Conservation (phyloP, 35 echinoderm and acorn worm species). For the Antedon bifida region DNA sequence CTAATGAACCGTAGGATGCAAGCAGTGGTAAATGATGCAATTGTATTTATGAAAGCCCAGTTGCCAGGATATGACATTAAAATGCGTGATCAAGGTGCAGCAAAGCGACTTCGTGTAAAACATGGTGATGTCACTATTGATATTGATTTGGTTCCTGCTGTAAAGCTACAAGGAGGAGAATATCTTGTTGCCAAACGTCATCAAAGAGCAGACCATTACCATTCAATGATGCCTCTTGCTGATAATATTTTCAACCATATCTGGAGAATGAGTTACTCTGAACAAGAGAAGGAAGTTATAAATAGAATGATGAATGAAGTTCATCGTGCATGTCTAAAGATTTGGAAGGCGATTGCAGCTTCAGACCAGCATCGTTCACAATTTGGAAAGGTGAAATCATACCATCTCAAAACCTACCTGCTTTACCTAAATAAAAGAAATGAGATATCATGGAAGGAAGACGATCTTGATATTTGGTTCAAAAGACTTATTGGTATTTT, state of each 20-base stretch:
- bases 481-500: not conserved
- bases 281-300: not conserved
- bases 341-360: not conserved
- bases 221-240: not conserved
- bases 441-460: not conserved
- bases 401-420: not conserved
- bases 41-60: not conserved
- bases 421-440: not conserved
- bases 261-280: not conserved
- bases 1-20: not conserved
- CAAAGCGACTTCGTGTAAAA: not conserved
- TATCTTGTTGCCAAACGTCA: not conserved
- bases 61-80: not conserved
- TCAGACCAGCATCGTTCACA: not conserved
- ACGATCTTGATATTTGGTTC: not conserved
- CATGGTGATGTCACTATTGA: not conserved
- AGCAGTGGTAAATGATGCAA: not conserved
- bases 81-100: not conserved
- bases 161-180: not conserved
- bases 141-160: not conserved
- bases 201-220: not conserved
- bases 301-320: not conserved
- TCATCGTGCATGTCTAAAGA: not conserved
- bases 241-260: not conserved
- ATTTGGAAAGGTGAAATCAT: not conserved